Evolutionary conservation across 2,797 vertebrate genomes (phyloP).

Genomic region (Spheniscus humboldti): DNA sequence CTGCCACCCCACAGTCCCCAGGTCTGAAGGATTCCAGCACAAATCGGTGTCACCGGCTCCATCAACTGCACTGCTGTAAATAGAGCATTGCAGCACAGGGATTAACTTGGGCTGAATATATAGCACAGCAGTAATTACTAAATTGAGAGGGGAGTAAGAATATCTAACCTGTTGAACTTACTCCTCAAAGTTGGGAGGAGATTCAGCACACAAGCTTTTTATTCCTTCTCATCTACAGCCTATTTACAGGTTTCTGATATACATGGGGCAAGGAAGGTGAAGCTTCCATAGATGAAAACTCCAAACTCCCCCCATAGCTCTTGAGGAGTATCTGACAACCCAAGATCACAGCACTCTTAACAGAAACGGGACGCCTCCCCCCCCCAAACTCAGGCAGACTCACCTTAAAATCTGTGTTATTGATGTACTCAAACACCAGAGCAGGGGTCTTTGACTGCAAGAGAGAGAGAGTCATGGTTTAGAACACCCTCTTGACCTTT

Average conservation of each 20-base stretch:
- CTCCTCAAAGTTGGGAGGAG: not conserved
- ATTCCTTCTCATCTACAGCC: not conserved
- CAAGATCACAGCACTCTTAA: not conserved
- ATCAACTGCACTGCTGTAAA: not conserved
- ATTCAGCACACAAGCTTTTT: not conserved
- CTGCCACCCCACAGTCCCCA: not conserved
- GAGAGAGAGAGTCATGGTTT: conserved; percentile 63
- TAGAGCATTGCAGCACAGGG: not conserved
- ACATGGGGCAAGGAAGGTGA: not conserved
- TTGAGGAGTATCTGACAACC: not conserved
- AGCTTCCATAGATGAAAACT: not conserved
- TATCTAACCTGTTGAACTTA: not conserved
- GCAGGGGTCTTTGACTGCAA: conserved; percentile 97
- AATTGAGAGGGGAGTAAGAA: not conserved
- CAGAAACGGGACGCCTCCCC: not conserved
- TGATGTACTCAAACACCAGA: conserved; percentile 99
- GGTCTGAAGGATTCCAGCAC: not conserved
- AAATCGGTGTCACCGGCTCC: not conserved
- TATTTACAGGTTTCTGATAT: not conserved
- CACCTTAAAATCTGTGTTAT: conserved; percentile 99
- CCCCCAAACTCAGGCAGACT: conserved; percentile 35
- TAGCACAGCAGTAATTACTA: not conserved
- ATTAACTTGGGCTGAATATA: conserved; percentile 7
- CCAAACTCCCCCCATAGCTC: not conserved
- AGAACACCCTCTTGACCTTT: not conserved